These are phyloP conservation scores for Colletes gigas DNA, from an alignment of 1,140 invertebrate species.

Conservation along the genomic window DNA sequence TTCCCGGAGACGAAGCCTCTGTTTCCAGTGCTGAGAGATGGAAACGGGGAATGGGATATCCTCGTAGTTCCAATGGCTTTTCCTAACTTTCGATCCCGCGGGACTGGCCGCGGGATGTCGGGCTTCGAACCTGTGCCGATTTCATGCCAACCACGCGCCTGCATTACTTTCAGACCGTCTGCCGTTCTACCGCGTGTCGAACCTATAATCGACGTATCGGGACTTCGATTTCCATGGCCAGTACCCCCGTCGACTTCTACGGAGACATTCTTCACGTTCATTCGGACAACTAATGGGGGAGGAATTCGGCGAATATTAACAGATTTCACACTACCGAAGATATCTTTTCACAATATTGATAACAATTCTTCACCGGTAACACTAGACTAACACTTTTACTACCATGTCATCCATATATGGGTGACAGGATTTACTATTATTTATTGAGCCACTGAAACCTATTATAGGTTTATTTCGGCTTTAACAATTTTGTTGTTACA, in stretches of 20 bases:
- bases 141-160: background rate
- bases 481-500: too few species aligned
- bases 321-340: too few species aligned
- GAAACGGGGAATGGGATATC: constrained; percentile 65
- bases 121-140: constrained; percentile 25
- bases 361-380: too few species aligned
- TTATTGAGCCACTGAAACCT: too few species aligned
- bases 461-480: too few species aligned
- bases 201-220: constrained; percentile 43
- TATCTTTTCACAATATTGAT: too few species aligned
- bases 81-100: constrained; percentile 68
- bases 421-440: too few species aligned
- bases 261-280: background rate
- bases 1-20: constrained; percentile 43
- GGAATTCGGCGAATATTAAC: too few species aligned
- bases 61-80: constrained; percentile 67
- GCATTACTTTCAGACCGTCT: background rate
- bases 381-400: too few species aligned
- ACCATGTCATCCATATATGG: too few species aligned
- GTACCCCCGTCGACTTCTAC: background rate
- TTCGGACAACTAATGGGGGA: too few species aligned
- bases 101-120: constrained; percentile 59
- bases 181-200: constrained; percentile 2
- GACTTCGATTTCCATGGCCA: constrained; percentile 22
- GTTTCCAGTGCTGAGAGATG: constrained; percentile 60